phyloP scores from a whole-genome alignment of 2,888 invertebrate species.

The Leucophenga montana region DNA sequence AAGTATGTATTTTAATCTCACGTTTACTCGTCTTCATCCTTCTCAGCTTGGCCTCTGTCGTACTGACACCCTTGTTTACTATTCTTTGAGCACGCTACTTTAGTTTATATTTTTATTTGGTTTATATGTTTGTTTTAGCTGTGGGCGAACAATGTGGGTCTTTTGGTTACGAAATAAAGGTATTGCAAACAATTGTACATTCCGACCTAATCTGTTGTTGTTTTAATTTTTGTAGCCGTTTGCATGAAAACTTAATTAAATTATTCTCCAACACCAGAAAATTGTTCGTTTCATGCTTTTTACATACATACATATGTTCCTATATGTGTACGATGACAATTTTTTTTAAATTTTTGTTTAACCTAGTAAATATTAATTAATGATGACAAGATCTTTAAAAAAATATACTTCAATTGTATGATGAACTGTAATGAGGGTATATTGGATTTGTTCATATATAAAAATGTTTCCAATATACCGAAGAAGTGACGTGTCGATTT shows the following conservation, averaged over 20 bases:
- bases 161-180: conserved; percentile 54
- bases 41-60: not conserved
- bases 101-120: not conserved
- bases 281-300: not conserved
- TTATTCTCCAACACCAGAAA: not conserved
- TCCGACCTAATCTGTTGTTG: not conserved
- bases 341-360: not conserved
- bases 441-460: too few relatives aligned
- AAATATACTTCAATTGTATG: too few relatives aligned
- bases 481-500: too few relatives aligned
- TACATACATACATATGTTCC: too few relatives aligned
- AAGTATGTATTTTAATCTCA: not conserved
- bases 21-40: not conserved
- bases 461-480: not conserved
- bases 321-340: too few relatives aligned
- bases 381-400: not conserved
- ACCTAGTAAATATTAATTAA: too few relatives aligned
- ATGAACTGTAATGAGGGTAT: too few relatives aligned
- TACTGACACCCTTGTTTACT: not conserved
- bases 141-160: conserved; percentile 53
- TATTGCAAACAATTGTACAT: conserved; percentile 36
- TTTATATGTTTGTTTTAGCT: conserved; percentile 21
- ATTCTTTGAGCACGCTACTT: not conserved
- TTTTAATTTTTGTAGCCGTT: conserved; percentile 15
- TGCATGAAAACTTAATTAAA: conserved; percentile 16